Conservation (phyloP, 2,113 vertebrate genomes). For the Haliaeetus leucogaster region DNA sequence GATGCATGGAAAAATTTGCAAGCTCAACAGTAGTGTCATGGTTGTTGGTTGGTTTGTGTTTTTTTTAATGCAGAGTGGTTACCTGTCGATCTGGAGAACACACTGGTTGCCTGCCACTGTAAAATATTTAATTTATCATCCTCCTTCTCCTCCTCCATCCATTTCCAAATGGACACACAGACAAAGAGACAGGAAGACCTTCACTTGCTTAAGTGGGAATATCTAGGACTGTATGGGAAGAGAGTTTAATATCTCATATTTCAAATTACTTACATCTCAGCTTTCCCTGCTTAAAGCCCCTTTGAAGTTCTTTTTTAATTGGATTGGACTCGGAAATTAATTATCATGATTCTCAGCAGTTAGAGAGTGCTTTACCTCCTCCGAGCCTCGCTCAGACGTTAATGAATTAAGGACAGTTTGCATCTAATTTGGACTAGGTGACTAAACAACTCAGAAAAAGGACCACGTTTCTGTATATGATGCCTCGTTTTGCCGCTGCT, state of each 20-base stretch:
- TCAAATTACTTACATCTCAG: background rate
- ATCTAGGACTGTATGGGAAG: background rate
- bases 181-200: background rate
- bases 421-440: constrained; percentile 16
- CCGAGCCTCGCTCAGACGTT: background rate
- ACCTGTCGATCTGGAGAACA: background rate
- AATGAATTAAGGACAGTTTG: constrained; percentile 43
- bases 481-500: background rate
- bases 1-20: background rate
- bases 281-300: background rate
- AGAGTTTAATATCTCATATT: background rate
- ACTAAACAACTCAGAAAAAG: background rate
- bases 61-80: background rate
- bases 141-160: background rate
- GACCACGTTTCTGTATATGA: background rate
- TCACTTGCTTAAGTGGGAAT: background rate
- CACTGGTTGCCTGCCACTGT: background rate
- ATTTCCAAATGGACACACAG: background rate
- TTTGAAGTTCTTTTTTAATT: constrained; percentile 49
- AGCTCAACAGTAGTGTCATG: background rate
- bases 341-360: background rate
- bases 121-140: background rate
- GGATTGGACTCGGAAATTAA: constrained; percentile 39
- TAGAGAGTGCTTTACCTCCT: constrained; percentile 19
- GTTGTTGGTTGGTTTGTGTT: background rate